These are phyloP conservation scores for Acridotheres tristis DNA, from an alignment of 2,797 vertebrate species.

Conservation along the genomic window DNA sequence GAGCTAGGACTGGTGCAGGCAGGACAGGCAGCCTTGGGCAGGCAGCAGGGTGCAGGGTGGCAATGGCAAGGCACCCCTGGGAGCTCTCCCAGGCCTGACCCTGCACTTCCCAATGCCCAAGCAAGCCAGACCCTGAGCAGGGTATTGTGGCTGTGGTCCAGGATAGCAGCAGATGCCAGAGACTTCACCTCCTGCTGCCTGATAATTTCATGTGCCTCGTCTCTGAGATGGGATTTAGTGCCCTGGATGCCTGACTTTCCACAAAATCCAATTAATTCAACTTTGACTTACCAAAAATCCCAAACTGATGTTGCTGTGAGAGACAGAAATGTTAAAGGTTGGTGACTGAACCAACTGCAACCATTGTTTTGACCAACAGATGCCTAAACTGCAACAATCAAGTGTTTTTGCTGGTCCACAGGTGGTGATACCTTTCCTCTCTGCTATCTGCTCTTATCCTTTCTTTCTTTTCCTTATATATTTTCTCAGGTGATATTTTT, in stretches of 20 bases:
- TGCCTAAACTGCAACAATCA: not conserved
- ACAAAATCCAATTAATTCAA: not conserved
- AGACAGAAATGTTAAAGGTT: not conserved
- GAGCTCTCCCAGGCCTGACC: not conserved
- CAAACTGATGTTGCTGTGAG: not conserved
- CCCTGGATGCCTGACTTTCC: not conserved
- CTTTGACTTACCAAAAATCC: not conserved
- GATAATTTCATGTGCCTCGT: not conserved
- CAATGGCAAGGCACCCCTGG: rapidly evolving
- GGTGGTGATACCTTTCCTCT: not conserved
- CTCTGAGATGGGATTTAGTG: not conserved
- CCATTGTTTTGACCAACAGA: not conserved
- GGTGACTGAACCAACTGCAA: rapidly evolving
- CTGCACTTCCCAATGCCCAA: rapidly evolving
- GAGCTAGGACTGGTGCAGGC: not conserved
- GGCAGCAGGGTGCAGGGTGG: not conserved
- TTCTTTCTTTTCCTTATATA: not conserved
- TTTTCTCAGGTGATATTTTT: not conserved
- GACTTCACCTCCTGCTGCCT: not conserved
- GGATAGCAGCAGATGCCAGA: not conserved
- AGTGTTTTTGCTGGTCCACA: not conserved
- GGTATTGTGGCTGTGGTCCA: not conserved
- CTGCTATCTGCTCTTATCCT: not conserved
- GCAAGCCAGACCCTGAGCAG: not conserved
- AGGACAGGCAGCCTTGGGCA: not conserved